Percentiles rank a stretch among this genome's conserved stretches.
Evolutionary conservation across 2,888 invertebrate genomes (phyloP).

Genomic region (Dicyrtomina minuta): DNA sequence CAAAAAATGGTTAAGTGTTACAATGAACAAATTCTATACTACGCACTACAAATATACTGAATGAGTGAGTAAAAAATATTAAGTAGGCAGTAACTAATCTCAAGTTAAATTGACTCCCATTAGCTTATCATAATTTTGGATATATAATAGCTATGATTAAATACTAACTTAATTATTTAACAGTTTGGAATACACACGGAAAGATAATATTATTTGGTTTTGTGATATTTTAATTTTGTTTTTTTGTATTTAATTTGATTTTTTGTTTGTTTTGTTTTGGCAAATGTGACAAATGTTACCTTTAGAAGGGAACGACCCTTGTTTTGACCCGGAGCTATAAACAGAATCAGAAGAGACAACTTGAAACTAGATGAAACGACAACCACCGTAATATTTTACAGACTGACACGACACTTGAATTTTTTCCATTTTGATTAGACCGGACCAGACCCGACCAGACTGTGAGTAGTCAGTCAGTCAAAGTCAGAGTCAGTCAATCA

Average conservation of each 20-base stretch:
- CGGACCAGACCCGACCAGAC: background rate
- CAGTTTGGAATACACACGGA: constrained; percentile 20
- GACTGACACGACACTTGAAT: constrained; percentile 27
- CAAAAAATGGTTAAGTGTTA: too few relatives aligned
- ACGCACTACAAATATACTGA: too few relatives aligned
- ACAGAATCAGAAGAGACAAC: constrained; percentile 46
- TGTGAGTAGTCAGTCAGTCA: constrained; percentile 7
- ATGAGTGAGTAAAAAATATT: too few relatives aligned
- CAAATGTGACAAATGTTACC: constrained; percentile 48
- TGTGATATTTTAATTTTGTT: constrained; percentile 9
- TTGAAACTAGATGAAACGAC: constrained; percentile 49
- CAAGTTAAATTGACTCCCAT: background rate
- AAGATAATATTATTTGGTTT: constrained; percentile 13
- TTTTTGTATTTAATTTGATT: background rate
- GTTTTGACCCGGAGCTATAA: constrained; percentile 52
- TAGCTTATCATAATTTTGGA: background rate
- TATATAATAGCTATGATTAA: too few relatives aligned
- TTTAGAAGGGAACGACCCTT: constrained; percentile 53
- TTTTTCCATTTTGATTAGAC: too few relatives aligned
- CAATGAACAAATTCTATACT: too few relatives aligned
- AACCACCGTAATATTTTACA: constrained; percentile 58
- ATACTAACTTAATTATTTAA: background rate
- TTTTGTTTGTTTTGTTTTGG: constrained; percentile 24
- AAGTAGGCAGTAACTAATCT: background rate
- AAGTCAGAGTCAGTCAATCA: constrained; percentile 6